A percentile compares a stretch with the other conserved stretches of the same genome.
Conservation (phyloP, 2,888 invertebrate genomes). For the Celastrina argiolus region DNA sequence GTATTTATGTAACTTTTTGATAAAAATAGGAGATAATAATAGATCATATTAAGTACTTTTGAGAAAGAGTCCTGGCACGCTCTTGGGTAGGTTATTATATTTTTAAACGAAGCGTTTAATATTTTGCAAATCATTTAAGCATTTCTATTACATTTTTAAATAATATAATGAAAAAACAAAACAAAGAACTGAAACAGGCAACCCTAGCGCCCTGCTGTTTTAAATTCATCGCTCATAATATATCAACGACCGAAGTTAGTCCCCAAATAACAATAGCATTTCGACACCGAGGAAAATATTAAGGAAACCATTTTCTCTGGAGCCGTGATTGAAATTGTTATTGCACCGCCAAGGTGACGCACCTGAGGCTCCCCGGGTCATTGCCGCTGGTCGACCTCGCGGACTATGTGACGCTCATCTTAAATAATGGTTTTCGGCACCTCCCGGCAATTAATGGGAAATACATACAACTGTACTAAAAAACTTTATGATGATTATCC, state of each 20-base stretch:
- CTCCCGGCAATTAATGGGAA: neutral
- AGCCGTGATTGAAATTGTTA: conserved; percentile 12
- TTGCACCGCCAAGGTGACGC: conserved; percentile 10
- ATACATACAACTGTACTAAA: neutral
- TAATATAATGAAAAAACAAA: too few relatives aligned
- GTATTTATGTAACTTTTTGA: too few relatives aligned
- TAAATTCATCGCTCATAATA: conserved; percentile 14
- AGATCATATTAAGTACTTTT: too few relatives aligned
- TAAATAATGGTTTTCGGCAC: neutral
- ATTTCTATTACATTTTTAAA: too few relatives aligned
- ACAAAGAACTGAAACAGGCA: neutral
- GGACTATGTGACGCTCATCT: conserved; percentile 3
- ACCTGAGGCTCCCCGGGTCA: neutral
- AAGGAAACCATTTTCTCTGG: conserved; percentile 18
- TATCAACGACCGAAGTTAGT: neutral
- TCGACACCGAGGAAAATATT: conserved; percentile 19
- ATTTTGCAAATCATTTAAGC: too few relatives aligned
- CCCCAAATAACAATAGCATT: conserved; percentile 19
- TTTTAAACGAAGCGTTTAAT: too few relatives aligned
- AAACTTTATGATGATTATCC: neutral
- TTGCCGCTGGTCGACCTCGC: conserved; percentile 16
- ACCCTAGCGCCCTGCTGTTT: neutral
- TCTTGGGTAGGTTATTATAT: too few relatives aligned
- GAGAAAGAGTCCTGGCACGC: too few relatives aligned
- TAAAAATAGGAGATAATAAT: too few relatives aligned